Evolutionary conservation across 2,888 invertebrate species (phyloP).

Genomic region (Eupithecia inturbata): DNA sequence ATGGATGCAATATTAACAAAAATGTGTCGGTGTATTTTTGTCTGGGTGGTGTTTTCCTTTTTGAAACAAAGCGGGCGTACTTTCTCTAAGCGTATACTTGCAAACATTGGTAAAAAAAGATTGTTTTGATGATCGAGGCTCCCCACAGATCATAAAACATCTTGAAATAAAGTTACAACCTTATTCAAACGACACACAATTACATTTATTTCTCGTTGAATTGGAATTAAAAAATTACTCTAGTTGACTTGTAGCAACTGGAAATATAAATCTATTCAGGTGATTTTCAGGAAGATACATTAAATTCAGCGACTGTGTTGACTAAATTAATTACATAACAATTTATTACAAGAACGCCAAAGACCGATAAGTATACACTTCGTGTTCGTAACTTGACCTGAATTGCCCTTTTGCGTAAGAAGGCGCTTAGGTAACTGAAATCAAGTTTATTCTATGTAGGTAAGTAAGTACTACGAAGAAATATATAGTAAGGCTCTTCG

Average conservation of each 20-base stretch:
- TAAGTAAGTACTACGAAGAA: not conserved
- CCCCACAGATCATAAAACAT: not conserved
- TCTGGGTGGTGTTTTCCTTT: constrained; percentile 10
- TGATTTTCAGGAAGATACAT: not conserved
- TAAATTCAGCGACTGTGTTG: not conserved
- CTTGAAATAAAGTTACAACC: not conserved
- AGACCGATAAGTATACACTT: not conserved
- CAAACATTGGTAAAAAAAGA: not conserved
- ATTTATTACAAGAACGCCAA: not conserved
- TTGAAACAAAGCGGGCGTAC: not conserved
- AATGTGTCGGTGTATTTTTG: constrained; percentile 26
- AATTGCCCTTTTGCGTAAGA: not conserved
- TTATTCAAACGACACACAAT: not conserved
- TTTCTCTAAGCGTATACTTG: not conserved
- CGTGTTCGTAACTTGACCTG: not conserved
- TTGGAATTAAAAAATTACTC: not conserved
- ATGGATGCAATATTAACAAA: constrained; percentile 46
- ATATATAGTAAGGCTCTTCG: not conserved
- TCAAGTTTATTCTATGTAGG: not conserved
- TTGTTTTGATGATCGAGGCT: not conserved
- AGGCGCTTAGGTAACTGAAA: not conserved
- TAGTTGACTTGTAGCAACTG: not conserved
- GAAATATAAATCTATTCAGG: not conserved
- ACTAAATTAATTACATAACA: not conserved
- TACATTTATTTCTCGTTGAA: not conserved